Conservation (phyloP, 2,888 invertebrate genomes). For the Ochropacha duplaris region DNA sequence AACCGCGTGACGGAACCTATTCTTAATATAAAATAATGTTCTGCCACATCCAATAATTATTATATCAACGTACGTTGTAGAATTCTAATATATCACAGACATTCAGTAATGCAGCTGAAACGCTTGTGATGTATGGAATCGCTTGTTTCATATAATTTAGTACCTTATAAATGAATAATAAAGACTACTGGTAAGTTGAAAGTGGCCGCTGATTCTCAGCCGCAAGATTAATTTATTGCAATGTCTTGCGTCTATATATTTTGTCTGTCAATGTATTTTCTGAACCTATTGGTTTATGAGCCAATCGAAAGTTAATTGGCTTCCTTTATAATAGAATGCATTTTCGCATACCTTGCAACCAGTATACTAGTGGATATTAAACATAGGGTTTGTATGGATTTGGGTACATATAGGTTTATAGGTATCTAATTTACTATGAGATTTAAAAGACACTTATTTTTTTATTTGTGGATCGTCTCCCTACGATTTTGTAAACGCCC, state of each 20-base stretch:
- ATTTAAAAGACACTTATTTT: too few species aligned
- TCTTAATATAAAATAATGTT: not conserved
- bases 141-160: slow-evolving; percentile 52
- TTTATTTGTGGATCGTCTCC: too few species aligned
- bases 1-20: too few species aligned
- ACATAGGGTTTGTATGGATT: too few species aligned
- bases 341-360: too few species aligned
- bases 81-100: slow-evolving; percentile 41
- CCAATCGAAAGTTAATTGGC: slow-evolving; percentile 25
- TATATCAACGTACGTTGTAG: slow-evolving; percentile 15
- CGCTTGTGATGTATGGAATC: slow-evolving; percentile 49
- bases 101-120: slow-evolving; percentile 30
- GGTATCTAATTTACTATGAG: too few species aligned
- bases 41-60: slow-evolving; percentile 1
- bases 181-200: slow-evolving; percentile 50
- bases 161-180: slow-evolving; percentile 46
- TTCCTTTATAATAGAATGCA: slow-evolving; percentile 9
- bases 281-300: slow-evolving; percentile 24
- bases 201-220: slow-evolving; percentile 32
- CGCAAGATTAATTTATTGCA: slow-evolving; percentile 21
- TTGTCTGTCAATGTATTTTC: slow-evolving; percentile 19
- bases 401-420: too few species aligned
- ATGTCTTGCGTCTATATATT: slow-evolving; percentile 8
- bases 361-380: not conserved
- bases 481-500: too few species aligned